Evolutionary conservation across 2,113 vertebrate genomes (phyloP).

Genomic region (Tupaia tana): DNA sequence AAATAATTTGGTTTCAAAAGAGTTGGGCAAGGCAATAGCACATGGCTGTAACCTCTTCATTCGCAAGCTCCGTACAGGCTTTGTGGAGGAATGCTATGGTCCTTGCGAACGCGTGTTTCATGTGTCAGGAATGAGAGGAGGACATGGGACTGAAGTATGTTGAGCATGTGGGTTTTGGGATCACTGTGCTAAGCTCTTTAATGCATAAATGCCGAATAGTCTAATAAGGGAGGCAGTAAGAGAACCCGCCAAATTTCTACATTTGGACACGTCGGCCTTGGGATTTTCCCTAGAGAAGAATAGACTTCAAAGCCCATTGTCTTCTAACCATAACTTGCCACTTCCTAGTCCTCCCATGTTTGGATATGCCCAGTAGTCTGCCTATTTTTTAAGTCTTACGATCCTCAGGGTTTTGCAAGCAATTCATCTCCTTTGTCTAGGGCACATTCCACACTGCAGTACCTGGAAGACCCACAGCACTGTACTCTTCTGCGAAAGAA

Average conservation of each 20-base stretch:
- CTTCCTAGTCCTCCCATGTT: background rate
- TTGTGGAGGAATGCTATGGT: background rate
- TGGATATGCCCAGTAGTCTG: background rate
- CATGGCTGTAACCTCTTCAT: background rate
- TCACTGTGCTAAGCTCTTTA: background rate
- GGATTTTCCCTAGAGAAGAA: background rate
- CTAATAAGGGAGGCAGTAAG: background rate
- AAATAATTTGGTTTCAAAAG: background rate
- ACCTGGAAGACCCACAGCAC: background rate
- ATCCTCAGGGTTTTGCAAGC: background rate
- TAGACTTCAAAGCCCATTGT: background rate
- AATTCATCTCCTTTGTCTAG: background rate
- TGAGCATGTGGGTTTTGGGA: background rate
- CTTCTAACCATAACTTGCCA: background rate
- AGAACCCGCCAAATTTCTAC: background rate
- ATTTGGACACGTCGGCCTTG: background rate
- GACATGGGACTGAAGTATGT: background rate
- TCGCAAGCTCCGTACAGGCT: background rate
- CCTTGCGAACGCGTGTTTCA: background rate
- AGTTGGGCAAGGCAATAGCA: background rate
- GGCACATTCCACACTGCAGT: background rate
- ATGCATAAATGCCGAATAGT: background rate
- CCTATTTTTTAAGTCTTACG: background rate
- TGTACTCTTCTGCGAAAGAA: background rate
- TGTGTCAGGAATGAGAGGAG: background rate